Conservation (phyloP, 2,797 vertebrate genomes). For the Amazona finschi region DNA sequence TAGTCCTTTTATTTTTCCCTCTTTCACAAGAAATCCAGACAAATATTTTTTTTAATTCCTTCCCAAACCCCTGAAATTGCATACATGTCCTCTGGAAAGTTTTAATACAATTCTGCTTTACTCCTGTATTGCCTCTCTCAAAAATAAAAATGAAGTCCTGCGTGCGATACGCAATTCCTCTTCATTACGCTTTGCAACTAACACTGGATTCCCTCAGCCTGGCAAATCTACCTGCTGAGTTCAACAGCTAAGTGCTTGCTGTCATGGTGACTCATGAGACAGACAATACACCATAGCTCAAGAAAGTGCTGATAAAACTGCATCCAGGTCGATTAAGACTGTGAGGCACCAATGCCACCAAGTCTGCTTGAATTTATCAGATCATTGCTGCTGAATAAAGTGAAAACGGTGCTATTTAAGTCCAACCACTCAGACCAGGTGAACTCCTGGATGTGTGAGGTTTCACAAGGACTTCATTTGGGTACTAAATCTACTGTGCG, state of each 20-base stretch:
- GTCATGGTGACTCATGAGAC: not conserved
- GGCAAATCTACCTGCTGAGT: not conserved
- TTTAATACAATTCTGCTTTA: not conserved
- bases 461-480: not conserved
- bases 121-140: not conserved
- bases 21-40: not conserved
- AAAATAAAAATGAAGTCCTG: not conserved
- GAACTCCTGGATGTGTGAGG: not conserved
- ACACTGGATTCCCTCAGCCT: not conserved
- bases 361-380: not conserved
- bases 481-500: accelerated
- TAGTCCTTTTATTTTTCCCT: not conserved
- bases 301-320: not conserved
- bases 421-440: not conserved
- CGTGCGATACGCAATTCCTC: not conserved
- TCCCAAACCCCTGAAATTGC: not conserved
- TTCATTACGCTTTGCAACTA: not conserved
- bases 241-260: accelerated
- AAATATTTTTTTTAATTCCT: not conserved
- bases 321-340: not conserved
- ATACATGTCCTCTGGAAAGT: not conserved
- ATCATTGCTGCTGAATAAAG: not conserved
- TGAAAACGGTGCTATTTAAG: not conserved
- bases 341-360: not conserved
- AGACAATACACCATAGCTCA: accelerated